Conservation (phyloP, 2,888 invertebrate species). For the Philonicus albiceps region DNA sequence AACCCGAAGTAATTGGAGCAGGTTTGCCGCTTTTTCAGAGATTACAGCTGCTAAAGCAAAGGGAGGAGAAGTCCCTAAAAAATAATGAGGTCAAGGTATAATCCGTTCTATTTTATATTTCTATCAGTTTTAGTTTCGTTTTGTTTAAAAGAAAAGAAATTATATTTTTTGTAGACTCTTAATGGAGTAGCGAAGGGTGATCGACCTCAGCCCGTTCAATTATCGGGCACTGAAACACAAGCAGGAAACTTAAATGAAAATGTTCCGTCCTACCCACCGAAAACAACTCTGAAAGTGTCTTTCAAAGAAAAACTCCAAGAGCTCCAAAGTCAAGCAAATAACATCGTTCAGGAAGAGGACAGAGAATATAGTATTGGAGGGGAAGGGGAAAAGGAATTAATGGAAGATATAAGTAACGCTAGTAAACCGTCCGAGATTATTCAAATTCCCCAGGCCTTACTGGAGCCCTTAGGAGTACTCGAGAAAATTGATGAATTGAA, state of each 20-base stretch:
- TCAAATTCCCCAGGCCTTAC: background rate
- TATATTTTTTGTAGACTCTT: background rate
- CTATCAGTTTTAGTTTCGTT: background rate
- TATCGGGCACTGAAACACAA: background rate
- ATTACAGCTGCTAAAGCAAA: conserved; percentile 67
- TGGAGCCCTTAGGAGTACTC: conserved; percentile 30
- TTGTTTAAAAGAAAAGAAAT: background rate
- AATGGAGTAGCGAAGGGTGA: background rate
- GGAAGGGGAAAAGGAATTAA: background rate
- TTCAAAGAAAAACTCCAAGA: conserved; percentile 70
- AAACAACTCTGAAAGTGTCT: conserved; percentile 68
- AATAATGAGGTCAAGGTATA: conserved; percentile 4
- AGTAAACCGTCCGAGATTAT: conserved; percentile 53
- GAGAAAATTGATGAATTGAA: conserved; percentile 61
- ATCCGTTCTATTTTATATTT: background rate
- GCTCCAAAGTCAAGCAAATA: conserved; percentile 62
- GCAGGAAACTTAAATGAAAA: conserved; percentile 34
- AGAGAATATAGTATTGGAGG: background rate
- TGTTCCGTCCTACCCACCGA: conserved; percentile 54
- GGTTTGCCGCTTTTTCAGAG: conserved; percentile 79
- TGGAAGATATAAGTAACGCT: conserved; percentile 50
- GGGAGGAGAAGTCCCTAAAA: conserved; percentile 50
- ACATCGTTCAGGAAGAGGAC: conserved; percentile 44
- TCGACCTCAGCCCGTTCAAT: background rate
- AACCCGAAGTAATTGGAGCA: conserved; percentile 73